A percentile compares a stretch with the other conserved stretches of the same genome.
Conservation (phyloP, 2,888 invertebrate genomes). For the Amblyjoppa proteus region DNA sequence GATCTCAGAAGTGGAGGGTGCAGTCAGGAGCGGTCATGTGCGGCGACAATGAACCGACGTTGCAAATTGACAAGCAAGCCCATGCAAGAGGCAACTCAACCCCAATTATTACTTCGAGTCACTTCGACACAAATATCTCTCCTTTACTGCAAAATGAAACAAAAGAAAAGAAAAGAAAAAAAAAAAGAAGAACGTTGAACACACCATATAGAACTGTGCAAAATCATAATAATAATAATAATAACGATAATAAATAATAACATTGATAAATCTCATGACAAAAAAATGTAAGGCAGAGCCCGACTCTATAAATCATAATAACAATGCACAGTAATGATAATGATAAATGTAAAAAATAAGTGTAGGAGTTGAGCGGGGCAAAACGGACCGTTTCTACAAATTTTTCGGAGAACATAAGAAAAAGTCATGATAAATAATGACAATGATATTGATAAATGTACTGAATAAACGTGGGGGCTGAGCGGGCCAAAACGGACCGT, state of each 20-base stretch:
- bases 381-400: too few species aligned
- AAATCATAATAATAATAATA: conserved; percentile 56
- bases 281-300: neutral
- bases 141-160: conserved; percentile 67
- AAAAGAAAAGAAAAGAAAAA: conserved; percentile 40
- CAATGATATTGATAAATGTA: conserved; percentile 1
- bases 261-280: neutral
- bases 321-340: conserved; percentile 19
- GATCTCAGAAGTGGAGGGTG: conserved; percentile 69
- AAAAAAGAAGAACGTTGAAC: conserved; percentile 23
- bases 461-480: neutral
- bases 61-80: conserved; percentile 74
- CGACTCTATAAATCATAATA: conserved; percentile 6
- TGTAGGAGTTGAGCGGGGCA: too few species aligned
- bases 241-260: conserved; percentile 20
- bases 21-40: conserved; percentile 68
- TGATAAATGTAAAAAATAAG: neutral
- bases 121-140: conserved; percentile 64
- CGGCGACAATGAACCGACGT: conserved; percentile 68
- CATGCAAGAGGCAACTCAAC: conserved; percentile 74
- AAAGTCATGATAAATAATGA: too few species aligned
- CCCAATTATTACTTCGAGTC: conserved; percentile 40
- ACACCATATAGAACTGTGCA: conserved; percentile 26
- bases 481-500: too few species aligned
- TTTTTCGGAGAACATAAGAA: too few species aligned